phyloP scores from a whole-genome alignment of 2,113 vertebrate species.

The Paedocypris sp. region DNA sequence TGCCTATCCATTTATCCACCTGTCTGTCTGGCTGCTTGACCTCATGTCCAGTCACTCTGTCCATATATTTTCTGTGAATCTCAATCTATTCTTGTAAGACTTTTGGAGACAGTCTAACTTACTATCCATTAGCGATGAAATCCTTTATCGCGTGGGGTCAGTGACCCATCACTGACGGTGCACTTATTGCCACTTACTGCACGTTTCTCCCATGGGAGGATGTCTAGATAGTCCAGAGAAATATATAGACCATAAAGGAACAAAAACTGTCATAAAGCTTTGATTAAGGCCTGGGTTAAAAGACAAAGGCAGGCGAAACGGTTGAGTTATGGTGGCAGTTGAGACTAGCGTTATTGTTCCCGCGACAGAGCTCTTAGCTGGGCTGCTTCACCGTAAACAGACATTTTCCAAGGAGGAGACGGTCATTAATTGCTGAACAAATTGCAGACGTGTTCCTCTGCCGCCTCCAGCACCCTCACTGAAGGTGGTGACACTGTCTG shows the following conservation, averaged over 20 bases:
- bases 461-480: slow-evolving; percentile 51
- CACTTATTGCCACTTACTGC: slow-evolving; percentile 62
- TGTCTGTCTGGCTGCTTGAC: no score
- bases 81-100: background rate
- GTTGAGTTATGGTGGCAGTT: slow-evolving; percentile 61
- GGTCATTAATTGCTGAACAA: slow-evolving; percentile 59
- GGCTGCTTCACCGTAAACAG: slow-evolving; percentile 60
- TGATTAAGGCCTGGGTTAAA: slow-evolving; percentile 70
- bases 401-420: slow-evolving; percentile 45
- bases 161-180: slow-evolving; percentile 57
- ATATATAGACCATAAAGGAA: slow-evolving; percentile 73
- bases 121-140: slow-evolving; percentile 31
- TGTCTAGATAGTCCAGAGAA: slow-evolving; percentile 62
- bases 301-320: slow-evolving; percentile 54
- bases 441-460: slow-evolving; percentile 32
- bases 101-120: background rate
- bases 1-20: no score
- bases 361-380: slow-evolving; percentile 62
- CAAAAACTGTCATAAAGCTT: slow-evolving; percentile 70
- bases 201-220: slow-evolving; percentile 58
- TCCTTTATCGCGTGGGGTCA: slow-evolving; percentile 54
- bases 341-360: slow-evolving; percentile 62
- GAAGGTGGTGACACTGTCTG: slow-evolving; percentile 35
- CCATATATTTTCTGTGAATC: background rate
- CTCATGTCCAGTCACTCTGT: no score